phyloP scores from a whole-genome alignment of 2,888 invertebrate genomes.

The Protophormia terraenovae region DNA sequence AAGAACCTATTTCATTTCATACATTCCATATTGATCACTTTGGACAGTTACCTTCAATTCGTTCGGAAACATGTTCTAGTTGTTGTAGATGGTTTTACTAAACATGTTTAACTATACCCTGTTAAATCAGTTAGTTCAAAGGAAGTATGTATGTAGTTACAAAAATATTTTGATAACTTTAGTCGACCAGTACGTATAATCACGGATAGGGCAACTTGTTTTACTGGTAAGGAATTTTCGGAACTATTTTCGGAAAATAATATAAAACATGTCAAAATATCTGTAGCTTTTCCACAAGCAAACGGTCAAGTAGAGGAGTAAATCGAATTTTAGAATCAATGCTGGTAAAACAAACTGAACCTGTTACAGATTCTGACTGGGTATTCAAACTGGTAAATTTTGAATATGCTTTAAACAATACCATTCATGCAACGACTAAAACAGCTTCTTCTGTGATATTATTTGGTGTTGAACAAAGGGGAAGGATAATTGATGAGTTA shows the following conservation, averaged over 20 bases:
- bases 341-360: slow-evolving; percentile 11
- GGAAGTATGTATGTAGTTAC: background rate
- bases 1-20: background rate
- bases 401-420: slow-evolving; percentile 29
- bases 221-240: slow-evolving; percentile 16
- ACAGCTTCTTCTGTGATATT: background rate
- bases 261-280: slow-evolving; percentile 18
- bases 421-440: background rate
- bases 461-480: slow-evolving; percentile 14
- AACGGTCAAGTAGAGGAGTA: slow-evolving; percentile 52
- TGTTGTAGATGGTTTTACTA: slow-evolving; percentile 1
- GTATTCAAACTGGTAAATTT: slow-evolving; percentile 4
- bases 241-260: slow-evolving; percentile 7
- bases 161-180: background rate
- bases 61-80: background rate
- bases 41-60: background rate
- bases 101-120: slow-evolving; percentile 14
- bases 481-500: slow-evolving; percentile 18
- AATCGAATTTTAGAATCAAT: slow-evolving; percentile 20
- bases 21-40: background rate
- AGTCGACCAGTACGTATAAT: slow-evolving; percentile 5
- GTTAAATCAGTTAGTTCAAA: background rate
- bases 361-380: slow-evolving; percentile 6
- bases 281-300: slow-evolving; percentile 25
- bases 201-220: slow-evolving; percentile 11